These are phyloP conservation scores for Anguilla rostrata DNA, from an alignment of 2,113 vertebrate genomes.

Conservation along the genomic window DNA sequence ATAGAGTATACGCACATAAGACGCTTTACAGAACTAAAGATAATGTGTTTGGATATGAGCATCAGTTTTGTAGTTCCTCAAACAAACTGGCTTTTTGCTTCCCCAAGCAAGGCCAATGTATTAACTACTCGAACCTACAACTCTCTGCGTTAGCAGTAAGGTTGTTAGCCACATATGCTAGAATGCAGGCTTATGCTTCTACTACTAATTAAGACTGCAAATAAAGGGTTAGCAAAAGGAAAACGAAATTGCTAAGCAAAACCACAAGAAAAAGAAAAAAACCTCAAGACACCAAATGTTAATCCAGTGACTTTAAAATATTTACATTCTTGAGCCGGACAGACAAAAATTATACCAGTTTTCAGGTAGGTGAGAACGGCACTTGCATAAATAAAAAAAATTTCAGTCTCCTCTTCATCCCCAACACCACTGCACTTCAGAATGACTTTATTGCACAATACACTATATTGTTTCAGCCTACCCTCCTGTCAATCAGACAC, in stretches of 20 bases:
- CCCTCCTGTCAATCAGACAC: background rate
- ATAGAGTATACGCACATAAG: background rate
- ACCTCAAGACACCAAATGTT: background rate
- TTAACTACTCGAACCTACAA: background rate
- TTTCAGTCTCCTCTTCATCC: background rate
- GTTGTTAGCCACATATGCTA: background rate
- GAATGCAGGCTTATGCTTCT: background rate
- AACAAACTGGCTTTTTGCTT: background rate
- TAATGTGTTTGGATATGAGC: background rate
- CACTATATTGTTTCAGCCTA: background rate
- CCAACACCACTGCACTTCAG: background rate
- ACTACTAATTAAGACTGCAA: too few relatives aligned
- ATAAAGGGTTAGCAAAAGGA: too few relatives aligned
- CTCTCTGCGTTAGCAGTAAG: background rate
- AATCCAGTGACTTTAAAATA: background rate
- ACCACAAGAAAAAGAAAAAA: background rate
- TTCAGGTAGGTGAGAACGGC: background rate
- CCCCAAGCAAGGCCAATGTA: background rate
- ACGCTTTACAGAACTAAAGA: background rate
- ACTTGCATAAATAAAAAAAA: background rate
- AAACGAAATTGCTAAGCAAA: background rate
- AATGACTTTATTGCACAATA: background rate
- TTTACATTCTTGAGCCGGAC: background rate
- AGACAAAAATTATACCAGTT: background rate
- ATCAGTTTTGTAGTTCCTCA: slow-evolving; percentile 18